Base-by-base conservation (phyloP, 2,113 vertebrate species). In the Anguilla japonica region DNA sequence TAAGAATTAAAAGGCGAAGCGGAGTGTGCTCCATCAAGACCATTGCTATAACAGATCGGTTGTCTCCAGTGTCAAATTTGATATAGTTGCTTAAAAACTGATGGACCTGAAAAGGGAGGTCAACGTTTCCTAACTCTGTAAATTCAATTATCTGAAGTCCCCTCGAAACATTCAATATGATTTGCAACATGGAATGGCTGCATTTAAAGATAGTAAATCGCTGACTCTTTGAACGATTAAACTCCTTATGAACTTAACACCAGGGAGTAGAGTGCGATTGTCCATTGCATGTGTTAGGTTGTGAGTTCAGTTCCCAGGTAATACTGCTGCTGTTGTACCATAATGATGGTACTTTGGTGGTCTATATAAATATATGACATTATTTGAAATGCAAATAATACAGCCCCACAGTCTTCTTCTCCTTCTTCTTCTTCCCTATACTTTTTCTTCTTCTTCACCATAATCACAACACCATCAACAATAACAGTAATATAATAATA, bases 41-140 rank as follows among this genome's bases (percentile, higher is more conserved):
- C 94, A 93, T 93, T 90, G 90, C 89, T 94, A 93, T 91, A 95
- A 93, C 93, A 95, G 94, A 94, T 88, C 89, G 90, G 89, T 89
- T 87, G 91, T 90, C 92, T 91, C 89, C 89, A n/a, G 91, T 93
- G 93, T 93, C 93, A 92, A 86, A 91, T 90, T 92, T 94, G 93
- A 94, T 93, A 94, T 93, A 94, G 92, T 84, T 85, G 91, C 93
- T 92, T 88, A 83, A 92, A 90, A 92, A 91, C 91, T 93, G 92
- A 94, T 92, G 92, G 92, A 89, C 88, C 93, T 93, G 92, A 93
- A 93, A 94, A 94, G 93, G 93, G 91, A 93, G 90, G 92, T 92
- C 92, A 94, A 94, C 93, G 92, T 93, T 92, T 93, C 92, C 92
- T 89, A 84, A 92, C 91, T 91, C 92, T 94, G 94, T 89, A 92